Evolutionary conservation across 2,888 invertebrate genomes (phyloP).

Genomic region (Caenorhabditis sp.): DNA sequence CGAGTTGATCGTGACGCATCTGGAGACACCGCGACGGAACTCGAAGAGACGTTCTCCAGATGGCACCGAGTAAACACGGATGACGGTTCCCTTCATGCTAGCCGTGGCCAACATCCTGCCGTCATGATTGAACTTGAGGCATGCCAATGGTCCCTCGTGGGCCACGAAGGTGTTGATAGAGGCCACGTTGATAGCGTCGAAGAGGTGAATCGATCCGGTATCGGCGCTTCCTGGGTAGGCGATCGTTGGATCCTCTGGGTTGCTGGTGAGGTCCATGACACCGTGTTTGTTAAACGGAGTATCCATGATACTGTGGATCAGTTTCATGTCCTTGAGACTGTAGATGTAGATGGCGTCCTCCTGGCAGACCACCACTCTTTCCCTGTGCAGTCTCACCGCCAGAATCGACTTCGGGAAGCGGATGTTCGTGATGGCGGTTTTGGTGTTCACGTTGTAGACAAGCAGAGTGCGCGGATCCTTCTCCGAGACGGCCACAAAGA

Average conservation of each 20-base stretch:
- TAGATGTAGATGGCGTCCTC: constrained; percentile 98
- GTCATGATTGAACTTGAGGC: constrained; percentile 93
- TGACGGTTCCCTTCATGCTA: constrained; percentile 89
- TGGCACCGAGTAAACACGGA: constrained; percentile 92
- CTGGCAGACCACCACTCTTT: constrained; percentile 96
- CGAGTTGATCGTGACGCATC: constrained; percentile 94
- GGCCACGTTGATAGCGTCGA: constrained; percentile 94
- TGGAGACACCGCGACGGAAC: constrained; percentile 92
- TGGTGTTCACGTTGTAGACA: constrained; percentile 95
- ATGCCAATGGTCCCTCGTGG: constrained; percentile 96
- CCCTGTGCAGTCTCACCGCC: constrained; percentile 95
- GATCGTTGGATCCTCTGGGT: constrained; percentile 91
- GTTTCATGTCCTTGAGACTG: constrained; percentile 88
- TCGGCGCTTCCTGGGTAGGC: constrained; percentile 91
- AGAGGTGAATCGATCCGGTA: constrained; percentile 88
- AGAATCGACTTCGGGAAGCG: constrained; percentile 95
- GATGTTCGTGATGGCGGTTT: constrained; percentile 91
- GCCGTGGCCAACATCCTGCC: constrained; percentile 86
- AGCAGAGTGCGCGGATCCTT: constrained; percentile 92
- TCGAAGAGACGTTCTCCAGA: constrained; percentile 94
- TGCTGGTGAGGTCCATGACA: constrained; percentile 78
- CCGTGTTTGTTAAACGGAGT: constrained; percentile 96
- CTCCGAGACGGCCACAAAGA: constrained; percentile 94
- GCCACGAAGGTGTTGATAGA: constrained; percentile 97
- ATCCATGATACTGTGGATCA: constrained; percentile 97